Conservation (phyloP, 2,113 vertebrate genomes). For the Semnornis frantzii region DNA sequence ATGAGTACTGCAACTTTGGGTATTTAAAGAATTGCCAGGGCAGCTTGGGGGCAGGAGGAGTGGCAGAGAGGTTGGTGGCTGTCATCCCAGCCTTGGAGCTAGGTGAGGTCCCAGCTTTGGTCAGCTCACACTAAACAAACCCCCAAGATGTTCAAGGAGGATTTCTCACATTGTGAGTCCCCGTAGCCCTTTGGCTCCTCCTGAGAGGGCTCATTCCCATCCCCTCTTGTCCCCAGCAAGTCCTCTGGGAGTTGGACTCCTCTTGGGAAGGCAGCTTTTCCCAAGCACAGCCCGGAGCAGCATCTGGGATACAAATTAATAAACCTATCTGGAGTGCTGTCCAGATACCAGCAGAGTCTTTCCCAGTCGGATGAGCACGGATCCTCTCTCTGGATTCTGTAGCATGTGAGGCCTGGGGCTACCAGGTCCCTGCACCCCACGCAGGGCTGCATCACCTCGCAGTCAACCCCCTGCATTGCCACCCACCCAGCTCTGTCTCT, state of each 20-base stretch:
- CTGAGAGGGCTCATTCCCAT: not conserved
- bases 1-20: too few species aligned
- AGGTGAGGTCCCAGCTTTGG: not conserved
- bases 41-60: not conserved
- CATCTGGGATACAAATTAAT: not conserved
- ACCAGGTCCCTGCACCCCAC: not conserved
- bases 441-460: too few species aligned
- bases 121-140: not conserved
- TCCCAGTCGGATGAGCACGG: not conserved
- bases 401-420: not conserved
- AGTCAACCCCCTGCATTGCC: too few species aligned
- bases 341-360: not conserved
- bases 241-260: not conserved
- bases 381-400: not conserved
- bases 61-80: fast-evolving
- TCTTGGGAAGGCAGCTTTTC: not conserved
- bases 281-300: not conserved
- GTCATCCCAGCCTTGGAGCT: not conserved
- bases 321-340: not conserved
- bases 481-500: too few species aligned
- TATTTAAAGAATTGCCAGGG: too few species aligned
- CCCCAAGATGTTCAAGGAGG: fast-evolving
- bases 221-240: not conserved
- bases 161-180: not conserved
- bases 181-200: fast-evolving